These are phyloP conservation scores for Drosophila elegans DNA, from an alignment of 1,140 invertebrate genomes.

Conservation along the genomic window DNA sequence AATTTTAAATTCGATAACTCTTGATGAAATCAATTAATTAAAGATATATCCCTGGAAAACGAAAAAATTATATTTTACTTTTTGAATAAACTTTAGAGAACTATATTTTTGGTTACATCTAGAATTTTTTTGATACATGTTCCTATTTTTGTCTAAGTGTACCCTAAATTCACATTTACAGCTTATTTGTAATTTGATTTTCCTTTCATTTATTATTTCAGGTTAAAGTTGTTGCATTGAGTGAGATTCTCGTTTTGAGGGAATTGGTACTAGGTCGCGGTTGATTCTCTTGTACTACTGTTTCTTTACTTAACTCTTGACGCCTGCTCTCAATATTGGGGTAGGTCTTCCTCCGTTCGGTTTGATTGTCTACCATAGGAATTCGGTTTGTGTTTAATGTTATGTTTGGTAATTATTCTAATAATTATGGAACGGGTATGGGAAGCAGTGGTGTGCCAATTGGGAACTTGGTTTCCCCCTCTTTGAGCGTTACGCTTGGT, in stretches of 20 bases:
- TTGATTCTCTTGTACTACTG: conserved; percentile 63
- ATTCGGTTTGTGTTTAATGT: conserved; percentile 35
- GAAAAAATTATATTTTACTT: no score
- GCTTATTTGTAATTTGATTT: conserved; percentile 8
- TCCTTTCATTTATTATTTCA: not conserved
- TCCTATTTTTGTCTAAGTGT: not conserved
- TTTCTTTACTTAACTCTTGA: conserved; percentile 57
- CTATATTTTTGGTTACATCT: no score
- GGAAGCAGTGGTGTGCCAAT: conserved; percentile 30
- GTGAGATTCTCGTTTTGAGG: conserved; percentile 29
- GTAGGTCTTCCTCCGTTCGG: conserved; percentile 40
- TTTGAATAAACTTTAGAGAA: no score
- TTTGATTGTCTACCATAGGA: conserved; percentile 9
- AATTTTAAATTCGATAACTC: no score
- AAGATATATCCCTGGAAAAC: no score
- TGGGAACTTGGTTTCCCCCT: conserved; percentile 17
- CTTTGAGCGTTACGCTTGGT: conserved; percentile 8
- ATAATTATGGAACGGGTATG: conserved; percentile 32
- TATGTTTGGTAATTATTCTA: conserved; percentile 43
- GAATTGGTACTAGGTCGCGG: conserved; percentile 32
- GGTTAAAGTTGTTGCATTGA: conserved; percentile 62
- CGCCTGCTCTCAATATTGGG: conserved; percentile 23
- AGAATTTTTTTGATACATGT: not conserved
- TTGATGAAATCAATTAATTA: no score
- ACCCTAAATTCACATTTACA: conserved; percentile 6